These are phyloP conservation scores for Eira barbara DNA, from an alignment of 2,113 vertebrate genomes.

Conservation along the genomic window DNA sequence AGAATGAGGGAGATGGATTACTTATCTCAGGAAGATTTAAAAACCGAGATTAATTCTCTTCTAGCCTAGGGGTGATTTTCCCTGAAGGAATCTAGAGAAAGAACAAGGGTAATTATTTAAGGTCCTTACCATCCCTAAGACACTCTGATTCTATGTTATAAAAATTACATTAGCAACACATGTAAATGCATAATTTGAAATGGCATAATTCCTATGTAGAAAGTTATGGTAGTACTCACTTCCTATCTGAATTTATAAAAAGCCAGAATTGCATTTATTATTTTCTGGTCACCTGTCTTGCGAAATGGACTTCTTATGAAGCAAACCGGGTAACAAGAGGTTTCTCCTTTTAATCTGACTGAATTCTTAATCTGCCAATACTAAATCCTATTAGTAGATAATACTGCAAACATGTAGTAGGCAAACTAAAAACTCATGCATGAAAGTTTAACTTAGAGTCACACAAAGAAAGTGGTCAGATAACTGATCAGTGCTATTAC, in stretches of 20 bases:
- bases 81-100: background rate
- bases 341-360: constrained; percentile 6
- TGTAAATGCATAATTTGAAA: background rate
- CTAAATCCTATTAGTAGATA: background rate
- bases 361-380: constrained; percentile 17
- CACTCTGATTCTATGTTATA: background rate
- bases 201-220: background rate
- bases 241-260: background rate
- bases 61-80: background rate
- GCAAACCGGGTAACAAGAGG: background rate
- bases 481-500: background rate
- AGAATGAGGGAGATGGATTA: background rate
- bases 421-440: constrained; percentile 66
- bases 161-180: background rate
- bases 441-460: background rate
- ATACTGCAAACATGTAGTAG: constrained; percentile 9
- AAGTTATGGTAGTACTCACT: background rate
- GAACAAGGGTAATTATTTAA: background rate
- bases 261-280: background rate
- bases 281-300: background rate
- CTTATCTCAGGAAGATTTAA: background rate
- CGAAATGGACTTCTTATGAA: background rate
- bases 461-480: background rate
- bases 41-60: background rate
- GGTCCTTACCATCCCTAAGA: background rate